Percentiles rank a stretch among this genome's conserved stretches.
Evolutionary conservation across 2,113 vertebrate genomes (phyloP).

Genomic region (Seriola aureovittata): DNA sequence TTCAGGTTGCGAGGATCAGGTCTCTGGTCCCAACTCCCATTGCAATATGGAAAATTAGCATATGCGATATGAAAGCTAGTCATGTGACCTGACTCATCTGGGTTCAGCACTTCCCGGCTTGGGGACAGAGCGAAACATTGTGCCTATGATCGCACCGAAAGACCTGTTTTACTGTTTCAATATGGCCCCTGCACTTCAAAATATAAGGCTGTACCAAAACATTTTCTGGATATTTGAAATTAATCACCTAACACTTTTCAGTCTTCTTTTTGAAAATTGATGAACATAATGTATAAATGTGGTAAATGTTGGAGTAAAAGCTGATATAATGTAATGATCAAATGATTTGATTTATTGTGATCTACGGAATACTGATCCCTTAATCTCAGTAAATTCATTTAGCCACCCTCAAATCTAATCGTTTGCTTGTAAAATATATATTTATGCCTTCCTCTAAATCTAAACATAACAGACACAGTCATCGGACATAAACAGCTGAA

Average conservation of each 20-base stretch:
- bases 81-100: constrained; percentile 45
- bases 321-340: neutral
- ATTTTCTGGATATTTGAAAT: neutral
- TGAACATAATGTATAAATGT: neutral
- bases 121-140: neutral
- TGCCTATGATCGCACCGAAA: constrained; percentile 1
- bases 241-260: neutral
- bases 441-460: constrained; percentile 13
- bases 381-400: neutral
- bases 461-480: neutral
- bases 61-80: constrained; percentile 35
- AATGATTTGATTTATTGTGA: neutral
- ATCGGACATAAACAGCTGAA: constrained; percentile 10
- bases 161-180: constrained; percentile 9
- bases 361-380: neutral
- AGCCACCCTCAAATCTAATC: constrained; percentile 1
- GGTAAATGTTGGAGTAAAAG: neutral
- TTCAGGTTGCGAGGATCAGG: constrained; percentile 45
- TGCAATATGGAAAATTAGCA: constrained; percentile 56
- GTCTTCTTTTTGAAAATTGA: constrained; percentile 7
- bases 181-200: neutral
- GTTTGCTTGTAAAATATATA: constrained; percentile 13
- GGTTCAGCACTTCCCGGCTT: neutral
- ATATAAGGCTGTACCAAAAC: neutral
- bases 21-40: constrained; percentile 45